Base-by-base conservation (phyloP, 2,888 invertebrate species). In the Drosophila emarginata region DNA sequence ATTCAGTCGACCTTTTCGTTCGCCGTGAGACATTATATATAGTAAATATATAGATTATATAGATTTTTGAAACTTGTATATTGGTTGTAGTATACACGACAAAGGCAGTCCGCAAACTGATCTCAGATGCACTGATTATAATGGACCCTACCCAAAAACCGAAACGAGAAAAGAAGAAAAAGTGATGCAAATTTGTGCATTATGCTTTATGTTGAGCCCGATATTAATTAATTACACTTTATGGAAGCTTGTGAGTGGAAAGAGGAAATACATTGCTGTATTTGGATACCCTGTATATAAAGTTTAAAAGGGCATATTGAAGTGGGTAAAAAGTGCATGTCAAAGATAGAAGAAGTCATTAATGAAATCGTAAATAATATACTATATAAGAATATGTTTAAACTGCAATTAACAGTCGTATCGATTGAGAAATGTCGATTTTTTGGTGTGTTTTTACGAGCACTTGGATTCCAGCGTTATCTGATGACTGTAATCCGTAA, bases 201-300 rank as follows among this genome's bases (percentile, higher is more conserved):
- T 69, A 72, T 78, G 74, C 60, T 74, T 71, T 75, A 75, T 78
- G 83, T 59, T 79, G 32, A 74, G 76, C 62, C 54, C 74, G 54
- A 73, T 87, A 88, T 89, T 88, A 89, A 89, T 89, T 89, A 89
- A 89, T 89, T 88, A 87, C 88, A 89, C 87, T 89, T 76, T 71
- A 75, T 73, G 77, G 64, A 66, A 36, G 50, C 60, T 60, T 11
- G 32, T 18, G 60, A 60, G 60, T n/a, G 5, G 28, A 23, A 26
- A 60, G 69, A 88, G 89, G 88, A 88, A 89, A 81, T 84, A 78
- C 76, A 70, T 80, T 86, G 82, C 87, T 86, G 45, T 69, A 88
- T 76, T 67, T 66, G 63, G 15, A 15, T 26, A 37, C 23, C 52
- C 61, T 37, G 45, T 15, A 11, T 11, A 9, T 4, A 15, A 15